Conservation (phyloP, 2,888 invertebrate species). For the Icerya purchasi region DNA sequence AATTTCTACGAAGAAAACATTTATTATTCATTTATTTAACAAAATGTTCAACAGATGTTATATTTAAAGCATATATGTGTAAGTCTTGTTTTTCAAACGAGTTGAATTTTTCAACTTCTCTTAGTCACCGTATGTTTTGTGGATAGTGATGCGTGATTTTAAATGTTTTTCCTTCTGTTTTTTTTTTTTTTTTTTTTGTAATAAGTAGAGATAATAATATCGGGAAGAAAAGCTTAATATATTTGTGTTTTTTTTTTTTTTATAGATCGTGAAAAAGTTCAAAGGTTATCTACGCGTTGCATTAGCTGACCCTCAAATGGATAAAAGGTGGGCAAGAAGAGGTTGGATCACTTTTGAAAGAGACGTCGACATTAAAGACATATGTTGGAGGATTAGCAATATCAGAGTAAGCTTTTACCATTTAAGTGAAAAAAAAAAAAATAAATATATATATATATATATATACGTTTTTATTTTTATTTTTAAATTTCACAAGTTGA, state of each 20-base stretch:
- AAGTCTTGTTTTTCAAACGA: too few species aligned
- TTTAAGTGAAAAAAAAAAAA: conserved; percentile 1
- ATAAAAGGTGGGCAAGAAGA: conserved; percentile 83
- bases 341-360: conserved; percentile 97
- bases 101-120: too few species aligned
- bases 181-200: conserved; percentile 7
- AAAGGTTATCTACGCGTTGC: conserved; percentile 88
- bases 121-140: background rate
- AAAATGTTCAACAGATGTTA: too few species aligned
- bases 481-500: too few species aligned
- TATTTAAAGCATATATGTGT: too few species aligned
- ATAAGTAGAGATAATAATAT: too few species aligned
- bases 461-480: too few species aligned
- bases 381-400: conserved; percentile 96
- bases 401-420: conserved; percentile 46
- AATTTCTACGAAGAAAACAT: too few species aligned
- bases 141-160: background rate
- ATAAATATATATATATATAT: too few species aligned
- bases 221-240: too few species aligned
- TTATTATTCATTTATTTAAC: too few species aligned
- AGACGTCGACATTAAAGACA: conserved; percentile 95
- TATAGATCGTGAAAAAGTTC: conserved; percentile 65
- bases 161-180: background rate
- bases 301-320: conserved; percentile 88
- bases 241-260: too few species aligned